Evolutionary conservation across 1,140 invertebrate species (phyloP), one percentile per base, ranked within the genome.

Genomic region (Panagrolaimus sp.): DNA sequence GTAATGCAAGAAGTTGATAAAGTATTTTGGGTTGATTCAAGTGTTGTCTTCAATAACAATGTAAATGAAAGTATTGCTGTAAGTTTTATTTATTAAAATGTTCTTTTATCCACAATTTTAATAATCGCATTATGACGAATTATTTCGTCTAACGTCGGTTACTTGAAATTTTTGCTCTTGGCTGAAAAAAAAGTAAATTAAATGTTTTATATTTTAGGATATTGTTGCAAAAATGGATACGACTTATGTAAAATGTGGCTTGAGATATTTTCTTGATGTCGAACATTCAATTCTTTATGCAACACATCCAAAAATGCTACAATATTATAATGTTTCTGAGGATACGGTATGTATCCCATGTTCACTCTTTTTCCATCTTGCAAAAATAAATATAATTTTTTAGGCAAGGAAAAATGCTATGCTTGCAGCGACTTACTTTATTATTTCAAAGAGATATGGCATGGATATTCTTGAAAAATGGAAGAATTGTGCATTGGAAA

Each of bases 11-110:
- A 57, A 57, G 51, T 27, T 8, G 20, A 20, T 5, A 57, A 57
- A 57, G 4, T 57, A 1, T 57, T 57, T 20, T 57, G 20, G n/a
- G n/a, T 57, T 57, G 51, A 57, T 5, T 57, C 51, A n/a, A n/a
- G n/a, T 20, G 51, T 57, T 57, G 1, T 57, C 4, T 25, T 57
- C 27, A 11, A 14, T 11, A 9, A 20, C 11, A 57, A 57, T n/a
- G 27, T 16, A 7, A 8, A 8, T 8, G 20, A 57, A 11, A 20
- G 13, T 57, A 25, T 57, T 16, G n/a, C 11, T 2, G 31, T 38
- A 53, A 9, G 8, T 9, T 1, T 4, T 38, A 9, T 53, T 53
- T n/a, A n/a, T n/a, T n/a, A n/a, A n/a, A n/a, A n/a, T n/a, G 9
- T 9, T n/a, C 8, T 27, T 23, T 53, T 9, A 11, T 20, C n/a